A percentile compares a stretch with the other conserved stretches of the same genome.
Conservation (phyloP, 2,797 vertebrate species). For the Phaenicophaeus curvirostris region DNA sequence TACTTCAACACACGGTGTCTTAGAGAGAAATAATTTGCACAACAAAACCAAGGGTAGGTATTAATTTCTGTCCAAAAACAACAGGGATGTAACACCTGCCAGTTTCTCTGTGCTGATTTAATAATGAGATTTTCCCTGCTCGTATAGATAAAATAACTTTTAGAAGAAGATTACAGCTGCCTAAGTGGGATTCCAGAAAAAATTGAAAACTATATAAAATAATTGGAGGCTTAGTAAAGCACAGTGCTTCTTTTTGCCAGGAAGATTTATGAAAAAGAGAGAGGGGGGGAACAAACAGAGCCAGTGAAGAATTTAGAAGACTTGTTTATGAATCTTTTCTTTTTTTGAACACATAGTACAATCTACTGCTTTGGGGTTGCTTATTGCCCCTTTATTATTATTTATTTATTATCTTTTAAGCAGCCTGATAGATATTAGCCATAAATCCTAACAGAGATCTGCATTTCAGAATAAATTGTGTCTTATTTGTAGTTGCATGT, state of each 20-base stretch:
- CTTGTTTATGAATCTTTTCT: not conserved
- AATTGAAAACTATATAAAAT: not conserved
- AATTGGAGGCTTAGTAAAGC: not conserved
- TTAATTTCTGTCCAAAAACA: not conserved
- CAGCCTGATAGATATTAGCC: not conserved
- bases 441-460: not conserved
- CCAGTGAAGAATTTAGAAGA: not conserved
- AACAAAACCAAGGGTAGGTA: not conserved
- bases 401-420: not conserved
- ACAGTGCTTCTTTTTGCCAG: not conserved
- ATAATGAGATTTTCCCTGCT: not conserved
- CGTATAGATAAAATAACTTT: not conserved
- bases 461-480: not conserved
- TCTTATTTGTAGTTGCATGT: fast-evolving
- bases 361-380: not conserved
- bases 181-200: not conserved
- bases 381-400: not conserved
- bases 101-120: not conserved
- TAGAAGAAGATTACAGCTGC: not conserved
- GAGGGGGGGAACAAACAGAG: not conserved
- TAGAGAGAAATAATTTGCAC: not conserved
- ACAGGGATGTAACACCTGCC: not conserved
- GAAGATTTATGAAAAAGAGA: not conserved
- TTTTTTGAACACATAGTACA: not conserved
- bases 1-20: not conserved